A percentile compares a stretch with the other conserved stretches of the same genome.
phyloP scores from a whole-genome alignment of 2,888 invertebrate genomes.

The Galeruca laticollis region DNA sequence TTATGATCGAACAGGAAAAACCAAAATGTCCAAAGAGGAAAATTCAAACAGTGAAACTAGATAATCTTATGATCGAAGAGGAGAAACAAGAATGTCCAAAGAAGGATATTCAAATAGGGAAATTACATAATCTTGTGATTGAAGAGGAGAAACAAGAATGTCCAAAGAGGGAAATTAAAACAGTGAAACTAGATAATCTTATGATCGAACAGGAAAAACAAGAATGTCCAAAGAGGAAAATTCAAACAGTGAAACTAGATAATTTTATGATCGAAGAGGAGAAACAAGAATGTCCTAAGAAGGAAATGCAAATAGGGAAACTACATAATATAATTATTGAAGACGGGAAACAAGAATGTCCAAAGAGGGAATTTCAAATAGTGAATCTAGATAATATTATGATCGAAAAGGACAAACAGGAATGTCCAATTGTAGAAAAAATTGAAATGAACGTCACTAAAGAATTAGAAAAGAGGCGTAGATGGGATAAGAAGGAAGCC shows the following conservation, averaged over 20 bases:
- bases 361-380: constrained; percentile 16
- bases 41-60: no score
- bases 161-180: no score
- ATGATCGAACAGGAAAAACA: no score
- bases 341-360: constrained; percentile 19
- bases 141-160: no score
- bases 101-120: no score
- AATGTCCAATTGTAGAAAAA: neutral
- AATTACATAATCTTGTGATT: no score
- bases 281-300: constrained; percentile 30
- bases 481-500: constrained; percentile 46
- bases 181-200: no score
- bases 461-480: constrained; percentile 46
- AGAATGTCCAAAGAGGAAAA: no score
- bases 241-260: constrained; percentile 2
- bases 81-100: no score
- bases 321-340: neutral
- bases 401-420: constrained; percentile 8
- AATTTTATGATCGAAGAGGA: neutral
- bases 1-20: no score
- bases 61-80: no score
- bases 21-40: no score
- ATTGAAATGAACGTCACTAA: constrained; percentile 14
- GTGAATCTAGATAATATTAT: neutral
- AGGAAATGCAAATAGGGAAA: constrained; percentile 7